Base-by-base conservation (phyloP, 2,797 vertebrate genomes). In the Falco novaeseelandiae region DNA sequence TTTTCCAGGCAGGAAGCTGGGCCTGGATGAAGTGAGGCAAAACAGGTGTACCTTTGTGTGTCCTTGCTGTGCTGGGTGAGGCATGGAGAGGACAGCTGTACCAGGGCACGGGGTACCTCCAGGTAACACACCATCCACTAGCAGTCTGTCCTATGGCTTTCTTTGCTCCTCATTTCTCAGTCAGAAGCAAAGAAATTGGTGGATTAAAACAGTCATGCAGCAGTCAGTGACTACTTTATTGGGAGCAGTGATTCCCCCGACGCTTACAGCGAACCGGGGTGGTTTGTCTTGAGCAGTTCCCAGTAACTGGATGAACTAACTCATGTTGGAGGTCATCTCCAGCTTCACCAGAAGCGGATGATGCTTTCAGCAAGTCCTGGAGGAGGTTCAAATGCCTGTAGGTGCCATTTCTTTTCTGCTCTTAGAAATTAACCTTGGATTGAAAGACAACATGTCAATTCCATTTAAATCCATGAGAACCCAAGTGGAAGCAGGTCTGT, bases 181-280 rank as follows among this genome's bases (percentile, higher is more conserved):
- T 17, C 32, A 57, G 77, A 40, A 63, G 38, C 58, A 23, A 32
- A 70, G 21, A 32, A 71, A 84, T 8, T 0, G 6, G 27, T 52
- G 38, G 51, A 18, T 66, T 51, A 59, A n/a, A 30, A 5, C 18
- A 72, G 78, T 51, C 4, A 29, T 29, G 17, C 44, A 65, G 73
- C 1, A 0, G 9, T 20, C 7, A 13, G 25, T 1, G 13, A 6
- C 26, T 19, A 8, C 5, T 1, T 2, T 52, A 12, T 8, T 9
- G 14, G 17, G 14, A 57, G 57, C 5, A 1, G 16, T 4, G 38
- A 22, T 65, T 54, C 40, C 44, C 19, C 8, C 1, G 4, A 8
- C 32, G 27, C n/a, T 78, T 15, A 23, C 26, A 73, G 30, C n/a
- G 29, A 69, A 44, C 13, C 6, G 2, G 22, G 3, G 34, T 16